Conservation (phyloP, 2,113 vertebrate species). For the Dromas ardeola region DNA sequence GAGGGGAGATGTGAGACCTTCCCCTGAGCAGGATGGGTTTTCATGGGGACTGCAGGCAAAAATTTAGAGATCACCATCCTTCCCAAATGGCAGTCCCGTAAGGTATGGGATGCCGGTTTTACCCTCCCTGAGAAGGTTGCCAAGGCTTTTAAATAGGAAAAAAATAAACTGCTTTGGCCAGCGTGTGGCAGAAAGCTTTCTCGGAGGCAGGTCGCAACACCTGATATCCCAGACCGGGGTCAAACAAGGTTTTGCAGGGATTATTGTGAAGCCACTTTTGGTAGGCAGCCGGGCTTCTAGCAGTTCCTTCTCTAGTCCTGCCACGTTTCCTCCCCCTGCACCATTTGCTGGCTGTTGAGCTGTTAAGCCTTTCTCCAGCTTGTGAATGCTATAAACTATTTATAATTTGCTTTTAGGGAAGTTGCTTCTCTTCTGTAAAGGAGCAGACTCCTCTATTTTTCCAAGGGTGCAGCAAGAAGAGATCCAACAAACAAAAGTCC, state of each 20-base stretch:
- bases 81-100: not conserved
- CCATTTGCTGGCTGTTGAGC: not conserved
- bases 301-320: not conserved
- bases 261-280: not conserved
- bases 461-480: conserved; percentile 88
- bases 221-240: fast-evolving
- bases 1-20: not conserved
- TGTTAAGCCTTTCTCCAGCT: not conserved
- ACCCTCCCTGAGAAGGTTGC: not conserved
- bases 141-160: not conserved
- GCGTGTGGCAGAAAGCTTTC: not conserved
- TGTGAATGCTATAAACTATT: not conserved
- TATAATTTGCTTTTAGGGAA: conserved; percentile 79
- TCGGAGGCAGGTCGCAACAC: not conserved
- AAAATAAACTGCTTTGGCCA: not conserved
- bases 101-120: not conserved
- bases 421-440: conserved; percentile 93
- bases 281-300: not conserved
- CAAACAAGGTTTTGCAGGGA: not conserved
- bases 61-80: not conserved
- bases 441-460: conserved; percentile 95
- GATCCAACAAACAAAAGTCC: conserved; percentile 85
- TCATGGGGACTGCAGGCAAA: not conserved
- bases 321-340: not conserved
- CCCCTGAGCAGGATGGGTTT: not conserved